These are phyloP conservation scores for Meiosimyza decipiens DNA, from an alignment of 2,888 invertebrate species.

Conservation along the genomic window DNA sequence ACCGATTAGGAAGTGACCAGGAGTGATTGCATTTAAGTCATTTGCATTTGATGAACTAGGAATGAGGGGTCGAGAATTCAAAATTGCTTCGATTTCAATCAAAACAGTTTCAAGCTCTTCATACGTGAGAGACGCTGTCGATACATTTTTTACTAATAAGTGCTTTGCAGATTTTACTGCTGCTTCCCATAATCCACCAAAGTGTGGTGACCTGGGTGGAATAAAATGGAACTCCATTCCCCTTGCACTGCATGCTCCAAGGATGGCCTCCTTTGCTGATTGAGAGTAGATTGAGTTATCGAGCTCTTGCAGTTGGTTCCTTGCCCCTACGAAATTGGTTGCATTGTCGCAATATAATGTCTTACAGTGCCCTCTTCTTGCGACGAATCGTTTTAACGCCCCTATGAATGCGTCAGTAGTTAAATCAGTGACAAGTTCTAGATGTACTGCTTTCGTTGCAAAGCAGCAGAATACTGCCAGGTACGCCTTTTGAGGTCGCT, in stretches of 20 bases:
- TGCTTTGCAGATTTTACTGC: constrained; percentile 1
- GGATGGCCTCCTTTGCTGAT: too few relatives aligned
- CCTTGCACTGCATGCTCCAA: neutral
- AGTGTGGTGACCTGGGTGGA: neutral
- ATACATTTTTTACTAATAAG: neutral
- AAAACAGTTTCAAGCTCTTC: neutral
- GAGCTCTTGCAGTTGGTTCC: too few relatives aligned
- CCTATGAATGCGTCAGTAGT: constrained; percentile 37
- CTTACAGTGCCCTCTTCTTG: constrained; percentile 18
- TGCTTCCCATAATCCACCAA: neutral
- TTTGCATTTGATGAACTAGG: neutral
- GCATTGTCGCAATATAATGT: too few relatives aligned
- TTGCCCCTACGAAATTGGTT: neutral
- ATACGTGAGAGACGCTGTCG: neutral
- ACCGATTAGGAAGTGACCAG: too few relatives aligned
- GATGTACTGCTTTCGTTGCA: constrained; percentile 34
- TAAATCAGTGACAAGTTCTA: constrained; percentile 36
- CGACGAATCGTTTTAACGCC: constrained; percentile 32
- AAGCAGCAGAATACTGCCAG: neutral
- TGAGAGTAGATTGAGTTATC: too few relatives aligned
- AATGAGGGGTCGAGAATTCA: neutral
- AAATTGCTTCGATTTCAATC: neutral
- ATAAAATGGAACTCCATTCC: neutral
- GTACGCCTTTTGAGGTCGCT: constrained; percentile 34
- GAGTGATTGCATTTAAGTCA: neutral